Evolutionary conservation across 2,797 vertebrate genomes (phyloP), one percentile per base, ranked within the genome.

Genomic region (Sebastes vulpes): DNA sequence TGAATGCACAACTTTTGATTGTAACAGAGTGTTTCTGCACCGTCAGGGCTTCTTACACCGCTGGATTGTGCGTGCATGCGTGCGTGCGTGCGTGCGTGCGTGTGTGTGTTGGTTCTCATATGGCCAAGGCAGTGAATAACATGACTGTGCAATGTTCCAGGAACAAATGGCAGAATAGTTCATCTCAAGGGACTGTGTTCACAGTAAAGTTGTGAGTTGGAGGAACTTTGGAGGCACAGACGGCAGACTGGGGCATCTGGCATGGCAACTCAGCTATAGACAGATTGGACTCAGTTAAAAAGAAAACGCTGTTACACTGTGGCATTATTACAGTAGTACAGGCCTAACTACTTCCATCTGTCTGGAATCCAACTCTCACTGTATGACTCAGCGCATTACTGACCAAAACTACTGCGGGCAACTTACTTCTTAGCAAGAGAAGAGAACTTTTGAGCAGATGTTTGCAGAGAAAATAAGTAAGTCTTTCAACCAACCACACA

Each of bases 291-390:
- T 59, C 10, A 72, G 63, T 84, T 32, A 42, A 70, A 78, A 72
- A 73, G 66, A 68, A 31, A 67, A 50, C 1, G 8, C 16, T 16
- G 68, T 76, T 79, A 38, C 82, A 76, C 21, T 80, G 58, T 74
- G 75, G 60, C 48, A 60, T 72, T 78, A 60, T 69, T 78, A 84
- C 75, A 87, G 82, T 76, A 84, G 76, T 74, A 64, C 65, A 80
- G 48, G 64, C 67, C 23, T 71, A 90, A 92, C 60, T 77, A 61
- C 85, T 89, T 84, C 88, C 88, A 92, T 93, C 85, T 94, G 90
- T 87, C 61, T 77, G 56, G 8, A 81, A 71, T 61, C 66, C 60
- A 58, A 66, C 72, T 83, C 61, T 77, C 42, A 61, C 54, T 65
- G 60, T 58, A 23, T 85, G 89, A 92, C 69, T 90, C 86, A 88